Evolutionary conservation across 2,888 invertebrate species (phyloP), one percentile per base, ranked within the genome.

Genomic region (Alcis repandata): DNA sequence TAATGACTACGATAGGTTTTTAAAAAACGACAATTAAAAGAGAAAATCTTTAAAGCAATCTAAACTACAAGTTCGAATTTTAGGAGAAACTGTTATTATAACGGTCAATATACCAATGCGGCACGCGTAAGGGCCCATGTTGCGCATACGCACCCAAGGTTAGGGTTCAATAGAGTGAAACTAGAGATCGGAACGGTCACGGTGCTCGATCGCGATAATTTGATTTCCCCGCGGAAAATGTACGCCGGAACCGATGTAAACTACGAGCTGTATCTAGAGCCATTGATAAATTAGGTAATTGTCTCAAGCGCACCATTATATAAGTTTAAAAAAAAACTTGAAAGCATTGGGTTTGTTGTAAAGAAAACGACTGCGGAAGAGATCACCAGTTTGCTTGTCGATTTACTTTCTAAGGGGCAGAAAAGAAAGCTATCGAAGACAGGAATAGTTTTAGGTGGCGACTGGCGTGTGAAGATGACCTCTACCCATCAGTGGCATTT

Each of bases 141-240:
- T 59, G 60, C 57, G 49, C 56, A 45, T 38, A 63, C 36, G 58
- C 69, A 68, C 63, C 67, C 71, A 70, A 72, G 69, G 71, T 75
- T 71, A 68, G 67, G 72, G 72, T 71, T 74, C 71, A 70, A 74
- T 69, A 69, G 73, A 71, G 69, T 68, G 65, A 70, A 72, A 70
- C 71, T 71, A 74, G 70, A 72, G 71, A 75, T 72, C 72, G 72
- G 61, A 71, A 69, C 75, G 68, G 75, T 71, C 66, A 72, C 74
- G 71, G 66, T 69, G 56, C 59, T 66, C 57, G 68, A 53, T 40
- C 62, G 60, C 66, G 63, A 63, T 72, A 74, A 71, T 70, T 71
- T 65, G 73, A 73, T 71, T 73, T 73, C 73, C 73, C 73, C 60
- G 56, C 67, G 69, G 68, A 70, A 61, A 68, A 71, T 56, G 59